These are phyloP conservation scores for Allacma fusca DNA, from an alignment of 2,888 invertebrate genomes.

Conservation along the genomic window DNA sequence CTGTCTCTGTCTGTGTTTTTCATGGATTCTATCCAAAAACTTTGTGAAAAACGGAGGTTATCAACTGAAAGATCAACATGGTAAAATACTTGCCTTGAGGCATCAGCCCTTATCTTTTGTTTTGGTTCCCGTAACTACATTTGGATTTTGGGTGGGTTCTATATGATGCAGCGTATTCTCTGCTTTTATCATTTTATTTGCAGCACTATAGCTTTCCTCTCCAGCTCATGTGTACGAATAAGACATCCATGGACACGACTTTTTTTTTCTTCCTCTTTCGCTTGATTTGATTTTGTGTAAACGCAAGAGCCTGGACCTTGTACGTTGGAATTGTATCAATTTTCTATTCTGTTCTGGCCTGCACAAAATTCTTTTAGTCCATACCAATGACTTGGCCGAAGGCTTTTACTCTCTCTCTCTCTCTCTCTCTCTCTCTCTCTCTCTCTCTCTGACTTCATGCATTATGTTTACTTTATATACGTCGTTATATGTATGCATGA, in stretches of 20 bases:
- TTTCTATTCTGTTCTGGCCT: slow-evolving; percentile 31
- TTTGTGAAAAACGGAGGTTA: no score
- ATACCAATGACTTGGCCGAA: neutral
- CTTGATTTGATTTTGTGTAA: slow-evolving; percentile 27
- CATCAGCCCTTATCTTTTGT: no score
- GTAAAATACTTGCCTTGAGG: neutral
- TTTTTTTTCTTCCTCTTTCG: slow-evolving; percentile 1
- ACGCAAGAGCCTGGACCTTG: neutral
- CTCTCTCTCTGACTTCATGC: slow-evolving; percentile 3
- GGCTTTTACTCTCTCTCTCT: neutral
- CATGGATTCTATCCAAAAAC: no score
- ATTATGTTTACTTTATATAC: no score
- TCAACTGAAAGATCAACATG: neutral
- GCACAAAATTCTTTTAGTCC: slow-evolving; percentile 5
- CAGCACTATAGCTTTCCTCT: no score
- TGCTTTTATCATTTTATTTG: no score
- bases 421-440: neutral
- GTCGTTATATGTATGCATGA: no score
- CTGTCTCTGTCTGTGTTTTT: neutral
- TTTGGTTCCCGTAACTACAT: no score
- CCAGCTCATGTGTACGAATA: no score
- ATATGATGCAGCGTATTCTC: no score
- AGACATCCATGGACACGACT: no score
- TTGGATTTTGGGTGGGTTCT: no score
- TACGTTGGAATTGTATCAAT: slow-evolving; percentile 19